Percentiles rank a stretch among this genome's conserved stretches.
Conservation (phyloP, 2,888 invertebrate species). For the Agonopterix alstromeriana region DNA sequence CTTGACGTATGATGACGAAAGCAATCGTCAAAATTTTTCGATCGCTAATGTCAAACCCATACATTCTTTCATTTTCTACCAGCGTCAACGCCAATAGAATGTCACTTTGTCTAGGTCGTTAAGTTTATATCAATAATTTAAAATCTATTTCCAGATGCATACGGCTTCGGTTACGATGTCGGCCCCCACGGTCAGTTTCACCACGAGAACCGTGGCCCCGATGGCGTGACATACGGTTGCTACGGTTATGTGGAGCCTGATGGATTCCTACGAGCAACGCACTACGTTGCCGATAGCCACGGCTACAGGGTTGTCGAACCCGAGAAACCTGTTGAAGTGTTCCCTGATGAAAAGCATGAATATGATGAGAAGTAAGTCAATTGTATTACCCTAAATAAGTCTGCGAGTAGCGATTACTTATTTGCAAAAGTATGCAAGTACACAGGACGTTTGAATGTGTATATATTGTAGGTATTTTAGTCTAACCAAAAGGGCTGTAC, state of each 20-base stretch:
- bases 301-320: conserved; percentile 86
- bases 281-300: conserved; percentile 86
- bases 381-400: not conserved
- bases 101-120: too few relatives aligned
- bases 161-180: conserved; percentile 87
- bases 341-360: conserved; percentile 65
- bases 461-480: too few relatives aligned
- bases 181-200: conserved; percentile 86
- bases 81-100: too few relatives aligned
- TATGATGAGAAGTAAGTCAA: conserved; percentile 62
- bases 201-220: conserved; percentile 85
- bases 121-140: too few relatives aligned
- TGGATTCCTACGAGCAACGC: conserved; percentile 80
- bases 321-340: conserved; percentile 81
- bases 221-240: conserved; percentile 87
- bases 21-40: too few relatives aligned
- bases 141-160: conserved; percentile 74
- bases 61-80: too few relatives aligned
- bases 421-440: too few relatives aligned
- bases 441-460: too few relatives aligned
- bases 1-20: too few relatives aligned
- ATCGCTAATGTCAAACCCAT: too few relatives aligned
- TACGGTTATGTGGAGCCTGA: conserved; percentile 86
- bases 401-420: too few relatives aligned
- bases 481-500: too few relatives aligned